These are phyloP conservation scores for Scophthalmus maximus DNA, from an alignment of 2,113 vertebrate species.

Conservation along the genomic window DNA sequence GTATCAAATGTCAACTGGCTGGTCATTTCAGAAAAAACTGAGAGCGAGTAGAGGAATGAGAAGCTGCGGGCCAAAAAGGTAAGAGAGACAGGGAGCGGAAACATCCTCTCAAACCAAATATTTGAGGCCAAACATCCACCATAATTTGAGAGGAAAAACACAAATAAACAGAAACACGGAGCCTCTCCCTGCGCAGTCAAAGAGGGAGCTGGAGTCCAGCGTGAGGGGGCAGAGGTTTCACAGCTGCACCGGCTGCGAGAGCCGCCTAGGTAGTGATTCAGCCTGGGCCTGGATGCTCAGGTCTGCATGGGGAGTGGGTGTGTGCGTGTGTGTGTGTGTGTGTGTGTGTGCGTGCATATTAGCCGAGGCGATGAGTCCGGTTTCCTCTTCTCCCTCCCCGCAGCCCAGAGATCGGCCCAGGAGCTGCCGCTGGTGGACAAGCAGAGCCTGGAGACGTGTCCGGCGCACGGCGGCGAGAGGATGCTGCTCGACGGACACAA, in stretches of 20 bases:
- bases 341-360: slow-evolving; percentile 73
- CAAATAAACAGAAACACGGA: slow-evolving; percentile 54
- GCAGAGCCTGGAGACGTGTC: slow-evolving; percentile 91
- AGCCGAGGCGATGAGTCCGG: slow-evolving; percentile 39
- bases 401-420: slow-evolving; percentile 97
- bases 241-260: neutral
- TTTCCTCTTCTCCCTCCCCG: slow-evolving; percentile 34
- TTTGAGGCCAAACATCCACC: slow-evolving; percentile 38
- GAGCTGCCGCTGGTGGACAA: slow-evolving; percentile 98
- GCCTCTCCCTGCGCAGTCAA: slow-evolving; percentile 22
- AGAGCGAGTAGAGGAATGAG: neutral
- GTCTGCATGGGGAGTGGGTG: slow-evolving; percentile 79
- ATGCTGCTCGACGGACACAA: slow-evolving; percentile 95
- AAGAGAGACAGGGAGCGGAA: slow-evolving; percentile 20
- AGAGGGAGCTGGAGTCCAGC: slow-evolving; percentile 14
- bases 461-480: slow-evolving; percentile 89
- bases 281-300: slow-evolving; percentile 73
- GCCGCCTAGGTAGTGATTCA: slow-evolving; percentile 53
- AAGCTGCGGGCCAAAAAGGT: slow-evolving; percentile 22
- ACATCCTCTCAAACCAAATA: slow-evolving; percentile 18
- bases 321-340: slow-evolving; percentile 74
- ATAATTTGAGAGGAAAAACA: slow-evolving; percentile 48
- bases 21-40: slow-evolving; percentile 15
- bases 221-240: slow-evolving; percentile 20
- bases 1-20: neutral